phyloP scores from a whole-genome alignment of 2,797 vertebrate species.

The Ptychadena robeensis region DNA sequence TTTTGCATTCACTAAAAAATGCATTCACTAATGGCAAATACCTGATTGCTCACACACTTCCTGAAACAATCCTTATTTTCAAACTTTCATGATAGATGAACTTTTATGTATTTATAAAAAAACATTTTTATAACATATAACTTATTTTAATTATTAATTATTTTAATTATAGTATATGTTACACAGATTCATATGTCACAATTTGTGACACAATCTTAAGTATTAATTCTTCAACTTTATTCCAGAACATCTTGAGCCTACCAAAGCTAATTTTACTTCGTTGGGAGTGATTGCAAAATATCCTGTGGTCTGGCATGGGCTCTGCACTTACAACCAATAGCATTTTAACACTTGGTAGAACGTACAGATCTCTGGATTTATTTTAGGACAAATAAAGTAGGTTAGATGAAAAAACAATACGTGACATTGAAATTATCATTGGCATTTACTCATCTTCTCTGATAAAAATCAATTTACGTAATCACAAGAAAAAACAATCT shows the following conservation, averaged over 20 bases:
- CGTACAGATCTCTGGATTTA: neutral
- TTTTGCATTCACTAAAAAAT: too few species aligned
- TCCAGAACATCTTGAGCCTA: slow-evolving; percentile 47
- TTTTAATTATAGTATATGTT: neutral
- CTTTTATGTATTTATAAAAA: too few species aligned
- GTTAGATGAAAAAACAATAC: neutral
- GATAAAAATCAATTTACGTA: neutral
- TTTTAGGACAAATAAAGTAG: neutral
- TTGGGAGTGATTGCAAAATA: slow-evolving; percentile 19
- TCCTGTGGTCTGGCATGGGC: slow-evolving; percentile 25
- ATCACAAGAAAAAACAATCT: neutral
- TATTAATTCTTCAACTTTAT: slow-evolving; percentile 50
- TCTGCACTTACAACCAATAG: neutral
- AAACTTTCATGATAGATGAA: neutral
- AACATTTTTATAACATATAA: too few species aligned
- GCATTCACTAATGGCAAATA: too few species aligned
- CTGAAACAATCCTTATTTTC: too few species aligned
- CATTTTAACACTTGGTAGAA: neutral
- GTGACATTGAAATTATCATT: neutral
- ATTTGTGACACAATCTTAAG: slow-evolving; percentile 1
- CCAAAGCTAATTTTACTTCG: slow-evolving; percentile 37
- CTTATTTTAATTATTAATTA: too few species aligned
- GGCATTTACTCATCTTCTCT: neutral
- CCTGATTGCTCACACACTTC: too few species aligned
- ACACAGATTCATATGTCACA: slow-evolving; percentile 1